phyloP scores from a whole-genome alignment of 2,797 vertebrate genomes.

The Microctenopoma steveboyesi region DNA sequence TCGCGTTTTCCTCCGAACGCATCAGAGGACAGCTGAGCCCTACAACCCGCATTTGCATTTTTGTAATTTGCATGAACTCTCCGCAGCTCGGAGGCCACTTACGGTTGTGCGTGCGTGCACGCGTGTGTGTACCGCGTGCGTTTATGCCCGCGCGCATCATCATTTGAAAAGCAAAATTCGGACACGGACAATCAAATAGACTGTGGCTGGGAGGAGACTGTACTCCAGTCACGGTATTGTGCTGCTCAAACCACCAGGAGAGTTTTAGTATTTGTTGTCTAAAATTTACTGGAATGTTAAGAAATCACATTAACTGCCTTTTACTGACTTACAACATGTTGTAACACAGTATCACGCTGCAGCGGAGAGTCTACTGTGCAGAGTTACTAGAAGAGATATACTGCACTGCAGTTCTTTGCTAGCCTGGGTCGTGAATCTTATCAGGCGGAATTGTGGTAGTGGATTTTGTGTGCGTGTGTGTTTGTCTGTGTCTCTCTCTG shows the following conservation, averaged over 20 bases:
- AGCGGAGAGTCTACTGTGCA: slow-evolving; percentile 50
- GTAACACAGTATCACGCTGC: slow-evolving; percentile 48
- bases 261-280: slow-evolving; percentile 15
- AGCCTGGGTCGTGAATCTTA: slow-evolving; percentile 71
- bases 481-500: background rate
- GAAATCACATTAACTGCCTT: slow-evolving; percentile 39
- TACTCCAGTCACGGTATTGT: slow-evolving; percentile 33
- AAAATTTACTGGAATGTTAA: slow-evolving; percentile 40
- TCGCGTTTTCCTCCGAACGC: slow-evolving; percentile 69
- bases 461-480: slow-evolving; percentile 56
- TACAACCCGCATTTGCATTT: slow-evolving; percentile 67
- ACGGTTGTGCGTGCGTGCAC: slow-evolving; percentile 63
- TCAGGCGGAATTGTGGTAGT: slow-evolving; percentile 67
- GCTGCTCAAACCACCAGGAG: slow-evolving; percentile 15
- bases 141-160: slow-evolving; percentile 50
- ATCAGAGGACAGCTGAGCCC: slow-evolving; percentile 65
- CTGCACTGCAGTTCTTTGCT: slow-evolving; percentile 73
- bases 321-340: slow-evolving; percentile 39
- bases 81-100: slow-evolving; percentile 68
- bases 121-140: slow-evolving; percentile 44
- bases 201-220: slow-evolving; percentile 24
- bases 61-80: slow-evolving; percentile 78
- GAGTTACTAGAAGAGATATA: slow-evolving; percentile 67
- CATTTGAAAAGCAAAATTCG: slow-evolving; percentile 69
- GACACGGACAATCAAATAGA: slow-evolving; percentile 53